Evolutionary conservation across 2,797 vertebrate genomes (phyloP), one percentile per base, ranked within the genome.

Genomic region (Manis crassicaudata): DNA sequence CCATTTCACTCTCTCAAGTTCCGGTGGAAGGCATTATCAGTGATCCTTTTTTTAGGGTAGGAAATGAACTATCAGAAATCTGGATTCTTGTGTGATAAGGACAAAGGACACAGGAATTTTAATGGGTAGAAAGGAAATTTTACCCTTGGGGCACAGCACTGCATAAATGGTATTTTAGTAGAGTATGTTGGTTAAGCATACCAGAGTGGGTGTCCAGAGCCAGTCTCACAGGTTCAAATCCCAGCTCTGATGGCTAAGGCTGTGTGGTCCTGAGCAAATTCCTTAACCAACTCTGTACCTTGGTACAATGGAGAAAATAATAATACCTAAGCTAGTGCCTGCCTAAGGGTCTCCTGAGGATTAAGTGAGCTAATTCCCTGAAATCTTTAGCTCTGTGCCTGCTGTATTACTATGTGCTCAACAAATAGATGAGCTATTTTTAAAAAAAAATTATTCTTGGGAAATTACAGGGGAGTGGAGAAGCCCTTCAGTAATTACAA

Each of bases 391-490:
- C 60, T 17, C 4, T 1, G 17, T 84, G 63, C 29, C 63, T 96
- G 46, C 6, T 52, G 25, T 25, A 27, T 89, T 80, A 92, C 63
- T 79, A 40, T 17, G 20, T 84, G 37, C 68, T 85, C 29, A 76
- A 88, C 50, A 86, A 87, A 80, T 89, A 56, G 43, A 40, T 40
- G 37, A 85, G 70, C 56, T 94, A 54, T 92, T 93, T 97, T 93
- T 97, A 40, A 21, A 92, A 94, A 92, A 94, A 92, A 85, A 85
- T 83, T 76, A 70, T 79, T 91, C 58, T 58, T 16, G 73, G 54
- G 63, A 88, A 87, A 76, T 92, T 46, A 58, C 52, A 84, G 43
- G 27, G 60, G 32, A 58, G 17, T n/a, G 3, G 60, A 79, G 50
- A 92, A 82, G 56, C 25, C 72, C 79, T 76, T 77, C 27, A 29